phyloP scores from a whole-genome alignment of 2,888 invertebrate genomes.

The Drosophila acutilabella region DNA sequence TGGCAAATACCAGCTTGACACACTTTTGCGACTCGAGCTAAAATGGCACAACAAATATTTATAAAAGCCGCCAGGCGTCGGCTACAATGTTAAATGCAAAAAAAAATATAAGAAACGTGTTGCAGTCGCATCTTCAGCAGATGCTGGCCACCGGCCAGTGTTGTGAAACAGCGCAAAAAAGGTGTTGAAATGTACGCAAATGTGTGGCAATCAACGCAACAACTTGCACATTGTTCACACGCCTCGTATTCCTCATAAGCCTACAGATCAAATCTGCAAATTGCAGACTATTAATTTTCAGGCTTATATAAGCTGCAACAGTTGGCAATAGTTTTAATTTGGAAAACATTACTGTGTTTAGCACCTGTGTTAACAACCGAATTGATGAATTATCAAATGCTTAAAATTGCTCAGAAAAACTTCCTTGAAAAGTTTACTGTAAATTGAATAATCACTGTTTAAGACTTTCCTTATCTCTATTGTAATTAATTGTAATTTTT shows the following conservation, averaged over 20 bases:
- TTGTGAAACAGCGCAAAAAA: slow-evolving; percentile 32
- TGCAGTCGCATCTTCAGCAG: slow-evolving; percentile 48
- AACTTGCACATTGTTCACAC: slow-evolving; percentile 24
- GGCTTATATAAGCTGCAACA: slow-evolving; percentile 31
- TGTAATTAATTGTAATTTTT: too few species aligned
- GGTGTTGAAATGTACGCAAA: slow-evolving; percentile 47
- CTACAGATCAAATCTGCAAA: slow-evolving; percentile 39
- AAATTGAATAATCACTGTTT: too few species aligned
- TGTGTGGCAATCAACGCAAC: slow-evolving; percentile 49
- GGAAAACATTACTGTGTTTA: background rate
- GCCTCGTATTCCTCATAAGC: slow-evolving; percentile 10
- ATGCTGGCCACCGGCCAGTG: slow-evolving; percentile 15
- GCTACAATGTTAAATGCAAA: slow-evolving; percentile 29
- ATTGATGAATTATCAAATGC: background rate
- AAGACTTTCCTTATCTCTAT: too few species aligned
- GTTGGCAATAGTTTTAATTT: slow-evolving; percentile 14
- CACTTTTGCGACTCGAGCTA: slow-evolving; percentile 53
- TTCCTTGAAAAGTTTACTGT: too few species aligned
- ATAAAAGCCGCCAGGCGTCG: slow-evolving; percentile 32
- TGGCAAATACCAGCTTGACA: slow-evolving; percentile 60
- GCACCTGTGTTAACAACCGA: slow-evolving; percentile 10
- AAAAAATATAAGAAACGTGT: background rate
- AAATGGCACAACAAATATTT: slow-evolving; percentile 61
- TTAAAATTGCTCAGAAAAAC: background rate
- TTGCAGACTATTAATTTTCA: slow-evolving; percentile 39